Percentiles rank a stretch among this genome's conserved stretches.
Conservation (phyloP, 1,140 invertebrate species). For the Ceratina calcarata region DNA sequence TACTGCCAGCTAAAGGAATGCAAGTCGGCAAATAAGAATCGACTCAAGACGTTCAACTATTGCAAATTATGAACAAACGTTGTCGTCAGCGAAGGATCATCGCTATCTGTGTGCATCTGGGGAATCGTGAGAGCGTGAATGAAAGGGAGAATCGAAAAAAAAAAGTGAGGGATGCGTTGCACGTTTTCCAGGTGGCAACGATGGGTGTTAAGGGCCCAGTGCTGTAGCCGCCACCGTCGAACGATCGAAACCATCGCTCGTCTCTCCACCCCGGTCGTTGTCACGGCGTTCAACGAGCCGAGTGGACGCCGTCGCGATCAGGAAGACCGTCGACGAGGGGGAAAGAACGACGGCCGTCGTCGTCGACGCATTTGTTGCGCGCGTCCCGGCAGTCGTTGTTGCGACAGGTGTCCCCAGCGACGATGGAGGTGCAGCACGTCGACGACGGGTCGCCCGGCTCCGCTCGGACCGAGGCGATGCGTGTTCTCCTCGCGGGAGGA, state of each 20-base stretch:
- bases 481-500: constrained; percentile 40
- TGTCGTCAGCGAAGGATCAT: not conserved
- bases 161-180: constrained; percentile 3
- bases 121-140: constrained; percentile 4
- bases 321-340: not conserved
- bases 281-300: constrained; percentile 62
- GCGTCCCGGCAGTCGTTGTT: not conserved
- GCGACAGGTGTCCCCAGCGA: constrained; percentile 1
- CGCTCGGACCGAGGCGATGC: constrained; percentile 14
- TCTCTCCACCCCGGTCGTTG: constrained; percentile 67
- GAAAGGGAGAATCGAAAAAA: not conserved
- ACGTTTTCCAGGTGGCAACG: constrained; percentile 66
- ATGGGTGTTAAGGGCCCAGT: constrained; percentile 63
- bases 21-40: no score
- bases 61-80: no score
- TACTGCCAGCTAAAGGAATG: no score
- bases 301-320: constrained; percentile 34
- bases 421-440: constrained; percentile 23
- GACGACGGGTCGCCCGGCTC: constrained; percentile 3
- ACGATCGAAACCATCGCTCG: constrained; percentile 68
- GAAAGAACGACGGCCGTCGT: not conserved
- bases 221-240: constrained; percentile 65
- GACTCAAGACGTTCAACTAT: no score
- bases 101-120: not conserved
- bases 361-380: not conserved